phyloP scores from a whole-genome alignment of 1,140 invertebrate species.

The Apocrypta bakeri region DNA sequence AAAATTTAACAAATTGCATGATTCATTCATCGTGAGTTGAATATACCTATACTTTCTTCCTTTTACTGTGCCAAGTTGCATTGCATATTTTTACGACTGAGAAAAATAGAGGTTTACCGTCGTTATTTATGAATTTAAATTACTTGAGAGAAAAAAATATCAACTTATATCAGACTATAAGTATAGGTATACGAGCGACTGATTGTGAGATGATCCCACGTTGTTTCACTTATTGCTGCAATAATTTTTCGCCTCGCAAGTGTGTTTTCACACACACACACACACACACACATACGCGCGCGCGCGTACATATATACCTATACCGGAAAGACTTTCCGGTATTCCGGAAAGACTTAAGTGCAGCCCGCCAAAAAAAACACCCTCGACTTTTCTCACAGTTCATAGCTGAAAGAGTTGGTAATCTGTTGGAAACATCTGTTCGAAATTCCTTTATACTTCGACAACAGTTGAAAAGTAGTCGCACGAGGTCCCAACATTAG shows the following conservation, averaged over 20 bases:
- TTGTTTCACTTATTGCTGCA: not conserved
- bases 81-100: too few species aligned
- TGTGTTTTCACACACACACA: not conserved
- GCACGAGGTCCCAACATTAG: constrained; percentile 45
- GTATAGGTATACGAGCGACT: too few species aligned
- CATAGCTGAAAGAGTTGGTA: not conserved
- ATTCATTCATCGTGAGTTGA: too few species aligned
- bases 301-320: too few species aligned
- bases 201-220: too few species aligned
- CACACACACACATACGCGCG: too few species aligned
- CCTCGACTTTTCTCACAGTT: constrained; percentile 44
- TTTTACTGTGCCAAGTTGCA: too few species aligned
- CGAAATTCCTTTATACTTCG: not conserved
- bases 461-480: constrained; percentile 10
- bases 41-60: too few species aligned
- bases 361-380: not conserved
- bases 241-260: not conserved
- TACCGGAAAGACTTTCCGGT: too few species aligned
- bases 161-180: not conserved
- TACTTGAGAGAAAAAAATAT: not conserved
- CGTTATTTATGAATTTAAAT: not conserved
- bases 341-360: not conserved
- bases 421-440: constrained; percentile 16
- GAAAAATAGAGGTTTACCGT: not conserved
- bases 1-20: too few species aligned